Conservation (phyloP, 2,797 vertebrate species). For the Mionectes olivaceus region DNA sequence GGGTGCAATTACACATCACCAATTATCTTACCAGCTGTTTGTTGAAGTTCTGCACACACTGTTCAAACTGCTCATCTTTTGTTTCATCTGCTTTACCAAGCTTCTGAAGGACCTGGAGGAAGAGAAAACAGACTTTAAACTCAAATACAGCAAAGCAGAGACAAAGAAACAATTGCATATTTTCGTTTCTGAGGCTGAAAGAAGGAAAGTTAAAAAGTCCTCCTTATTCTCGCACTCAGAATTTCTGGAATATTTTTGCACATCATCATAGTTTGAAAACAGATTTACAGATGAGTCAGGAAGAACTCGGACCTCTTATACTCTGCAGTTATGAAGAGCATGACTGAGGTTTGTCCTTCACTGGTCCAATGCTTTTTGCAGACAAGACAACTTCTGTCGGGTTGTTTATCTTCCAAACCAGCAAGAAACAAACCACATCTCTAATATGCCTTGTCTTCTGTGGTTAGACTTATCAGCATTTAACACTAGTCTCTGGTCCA, state of each 20-base stretch:
- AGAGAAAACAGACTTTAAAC: neutral
- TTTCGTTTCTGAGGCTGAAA: neutral
- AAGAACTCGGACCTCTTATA: neutral
- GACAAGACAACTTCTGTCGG: neutral
- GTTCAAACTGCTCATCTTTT: conserved; percentile 96
- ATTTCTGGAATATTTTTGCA: neutral
- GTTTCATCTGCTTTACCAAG: conserved; percentile 99
- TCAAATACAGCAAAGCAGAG: neutral
- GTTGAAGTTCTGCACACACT: conserved; percentile 97
- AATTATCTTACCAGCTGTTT: conserved; percentile 92
- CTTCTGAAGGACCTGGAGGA: conserved; percentile 93
- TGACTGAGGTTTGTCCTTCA: neutral
- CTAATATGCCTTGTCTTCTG: neutral
- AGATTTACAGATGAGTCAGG: neutral
- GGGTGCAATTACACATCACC: neutral
- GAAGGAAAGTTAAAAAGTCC: neutral
- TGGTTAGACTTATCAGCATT: neutral
- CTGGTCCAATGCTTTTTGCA: neutral
- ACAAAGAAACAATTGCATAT: neutral
- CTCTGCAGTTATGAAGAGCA: neutral
- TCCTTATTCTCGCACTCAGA: neutral
- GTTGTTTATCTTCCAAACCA: neutral
- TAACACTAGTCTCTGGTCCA: neutral
- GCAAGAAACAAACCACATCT: neutral
- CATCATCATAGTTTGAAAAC: neutral